Evolutionary conservation across 2,797 vertebrate species (phyloP).

Genomic region (Columba guinea): DNA sequence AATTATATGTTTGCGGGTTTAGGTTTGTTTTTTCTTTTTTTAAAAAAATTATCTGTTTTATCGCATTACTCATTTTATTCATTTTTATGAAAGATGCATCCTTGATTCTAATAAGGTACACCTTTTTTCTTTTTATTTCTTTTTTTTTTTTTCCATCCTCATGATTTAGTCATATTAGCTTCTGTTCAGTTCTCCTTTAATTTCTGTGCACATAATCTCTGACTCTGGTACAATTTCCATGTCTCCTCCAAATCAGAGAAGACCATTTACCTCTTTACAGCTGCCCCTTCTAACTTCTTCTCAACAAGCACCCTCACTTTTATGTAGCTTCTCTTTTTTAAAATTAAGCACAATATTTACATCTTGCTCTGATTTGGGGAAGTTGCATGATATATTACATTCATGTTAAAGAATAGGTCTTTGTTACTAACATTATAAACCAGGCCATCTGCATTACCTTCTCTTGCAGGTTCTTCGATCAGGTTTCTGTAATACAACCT

Average conservation of each 20-base stretch:
- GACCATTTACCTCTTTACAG: not conserved
- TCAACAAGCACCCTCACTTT: not conserved
- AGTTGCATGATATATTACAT: not conserved
- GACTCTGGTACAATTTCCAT: not conserved
- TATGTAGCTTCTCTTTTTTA: not conserved
- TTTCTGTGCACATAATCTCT: not conserved
- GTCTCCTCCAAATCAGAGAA: not conserved
- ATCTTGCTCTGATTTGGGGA: not conserved
- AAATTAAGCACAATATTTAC: not conserved
- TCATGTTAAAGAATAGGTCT: not conserved
- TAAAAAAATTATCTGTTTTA: not conserved
- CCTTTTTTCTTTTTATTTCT: too few species aligned
- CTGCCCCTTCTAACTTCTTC: not conserved
- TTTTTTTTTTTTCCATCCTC: not conserved
- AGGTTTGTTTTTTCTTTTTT: too few species aligned
- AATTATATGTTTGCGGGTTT: rapidly evolving
- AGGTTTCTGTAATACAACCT: not conserved
- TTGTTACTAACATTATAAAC: not conserved
- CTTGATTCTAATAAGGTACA: not conserved
- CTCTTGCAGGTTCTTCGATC: not conserved
- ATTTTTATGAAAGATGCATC: not conserved
- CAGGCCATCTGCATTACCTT: not conserved
- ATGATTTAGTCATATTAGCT: not conserved
- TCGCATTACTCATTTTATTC: not conserved
- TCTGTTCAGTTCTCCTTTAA: not conserved